These are phyloP conservation scores for Ia io DNA, from an alignment of 2,113 vertebrate species.

Conservation along the genomic window DNA sequence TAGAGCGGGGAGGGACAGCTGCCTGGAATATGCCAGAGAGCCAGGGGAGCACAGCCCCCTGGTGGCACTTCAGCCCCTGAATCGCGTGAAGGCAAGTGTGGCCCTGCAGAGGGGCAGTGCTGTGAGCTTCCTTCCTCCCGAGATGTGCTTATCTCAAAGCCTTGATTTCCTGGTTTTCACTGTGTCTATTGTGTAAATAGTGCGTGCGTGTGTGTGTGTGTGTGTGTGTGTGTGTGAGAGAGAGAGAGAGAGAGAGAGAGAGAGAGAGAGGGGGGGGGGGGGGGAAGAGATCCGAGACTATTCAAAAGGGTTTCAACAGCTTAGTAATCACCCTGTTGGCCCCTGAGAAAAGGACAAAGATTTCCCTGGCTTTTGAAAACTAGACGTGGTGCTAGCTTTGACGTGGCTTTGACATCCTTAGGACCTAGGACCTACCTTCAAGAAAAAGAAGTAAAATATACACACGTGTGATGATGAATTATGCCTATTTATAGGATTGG, in stretches of 20 bases:
- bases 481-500: neutral
- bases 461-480: neutral
- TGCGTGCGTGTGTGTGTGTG: no score
- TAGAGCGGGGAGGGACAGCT: neutral
- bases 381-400: rapidly evolving
- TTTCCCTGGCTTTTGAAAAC: neutral
- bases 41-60: neutral
- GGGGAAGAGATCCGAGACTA: neutral
- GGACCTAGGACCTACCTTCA: neutral
- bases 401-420: neutral
- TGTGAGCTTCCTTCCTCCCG: slow-evolving; percentile 43
- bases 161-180: slow-evolving; percentile 21
- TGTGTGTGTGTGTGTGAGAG: neutral
- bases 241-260: no score
- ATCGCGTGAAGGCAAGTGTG: neutral
- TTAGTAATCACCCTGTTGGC: neutral
- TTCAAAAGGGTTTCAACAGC: neutral
- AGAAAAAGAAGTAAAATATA: neutral
- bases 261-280: no score
- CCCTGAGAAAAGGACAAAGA: neutral
- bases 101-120: neutral
- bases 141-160: neutral
- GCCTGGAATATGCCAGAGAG: neutral
- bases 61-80: neutral
- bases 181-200: neutral